Conservation (phyloP, 2,113 vertebrate genomes). For the Pomatorhinus ruficollis region DNA sequence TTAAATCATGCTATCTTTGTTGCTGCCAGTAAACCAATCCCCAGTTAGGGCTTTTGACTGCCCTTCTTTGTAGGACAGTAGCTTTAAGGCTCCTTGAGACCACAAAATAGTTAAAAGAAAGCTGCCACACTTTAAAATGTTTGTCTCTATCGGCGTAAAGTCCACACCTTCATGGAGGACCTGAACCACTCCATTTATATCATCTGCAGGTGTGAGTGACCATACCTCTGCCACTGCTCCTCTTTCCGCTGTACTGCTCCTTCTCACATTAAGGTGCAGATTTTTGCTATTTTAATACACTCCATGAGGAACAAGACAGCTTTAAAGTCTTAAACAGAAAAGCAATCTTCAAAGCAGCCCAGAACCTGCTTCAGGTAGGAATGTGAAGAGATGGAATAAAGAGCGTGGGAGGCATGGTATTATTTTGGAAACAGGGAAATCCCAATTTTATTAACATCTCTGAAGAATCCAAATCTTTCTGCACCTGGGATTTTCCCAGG, state of each 20-base stretch:
- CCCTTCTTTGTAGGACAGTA: neutral
- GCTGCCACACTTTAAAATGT: neutral
- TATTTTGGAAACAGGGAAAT: conserved; percentile 71
- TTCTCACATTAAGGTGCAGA: neutral
- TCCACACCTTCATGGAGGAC: neutral
- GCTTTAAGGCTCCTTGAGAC: neutral
- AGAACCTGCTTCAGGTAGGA: conserved; percentile 44
- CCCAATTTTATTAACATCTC: conserved; percentile 66
- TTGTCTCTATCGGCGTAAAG: neutral
- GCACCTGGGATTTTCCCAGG: conserved; percentile 56
- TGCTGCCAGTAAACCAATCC: neutral
- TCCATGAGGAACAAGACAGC: neutral
- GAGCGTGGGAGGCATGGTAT: conserved; percentile 54
- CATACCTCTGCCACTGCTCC: neutral
- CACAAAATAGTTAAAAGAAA: neutral
- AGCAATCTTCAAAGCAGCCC: conserved; percentile 57
- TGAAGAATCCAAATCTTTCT: conserved; percentile 38
- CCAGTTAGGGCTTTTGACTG: neutral
- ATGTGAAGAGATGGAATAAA: conserved; percentile 31
- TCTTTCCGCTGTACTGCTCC: neutral
- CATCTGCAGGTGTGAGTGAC: neutral
- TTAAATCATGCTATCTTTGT: neutral
- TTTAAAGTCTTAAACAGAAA: conserved; percentile 50
- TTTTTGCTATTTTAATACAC: neutral
- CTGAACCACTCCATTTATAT: neutral